Evolutionary conservation across 1,140 invertebrate genomes (phyloP), one percentile per base, ranked within the genome.

Genomic region (Hyles vespertilio): DNA sequence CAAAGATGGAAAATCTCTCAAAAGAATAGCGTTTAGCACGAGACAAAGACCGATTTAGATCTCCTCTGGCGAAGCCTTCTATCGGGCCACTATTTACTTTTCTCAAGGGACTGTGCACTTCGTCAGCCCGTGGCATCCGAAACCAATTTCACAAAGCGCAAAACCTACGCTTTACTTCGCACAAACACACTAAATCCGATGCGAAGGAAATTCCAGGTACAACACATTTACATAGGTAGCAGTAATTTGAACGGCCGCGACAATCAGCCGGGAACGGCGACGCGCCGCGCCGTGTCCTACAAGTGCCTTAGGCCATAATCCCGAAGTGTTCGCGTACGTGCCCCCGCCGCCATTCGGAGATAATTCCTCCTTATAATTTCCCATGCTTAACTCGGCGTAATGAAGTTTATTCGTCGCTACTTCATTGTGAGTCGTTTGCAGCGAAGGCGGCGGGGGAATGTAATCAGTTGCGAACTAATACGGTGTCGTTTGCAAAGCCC

Each of bases 281-380:
- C 22, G 61, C 57, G 65, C 65, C 22, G 61, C 57, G 65, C 65
- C 65, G 68, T 67, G 74, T 71, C 69, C 67, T 68, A 61, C 65
- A 63, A 69, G 67, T 63, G 75, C 76, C 72, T 63, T 61, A 61
- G 70, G 73, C 69, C 65, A 66, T 75, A 73, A 79, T 73, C 74
- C 65, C 64, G 59, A 74, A 68, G 71, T 69, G 72, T 69, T 69
- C 67, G 62, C 68, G 69, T 79, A 82, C 77, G 74, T 79, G 77
- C 71, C 63, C 65, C 67, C 68, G 59, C 61, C 65, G 68, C 71
- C 60, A 74, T 77, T 78, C 72, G 68, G 76, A 77, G 74, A 87
- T 86, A 89, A 87, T 87, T 84, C 74, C 74, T 80, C 72, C 77
- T 79, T 87, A 87, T 88, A 87, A 89, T 87, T 84, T 80, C 70